These are phyloP conservation scores for Xanthorhoe spadicearia DNA, from an alignment of 2,888 invertebrate genomes.

Conservation along the genomic window DNA sequence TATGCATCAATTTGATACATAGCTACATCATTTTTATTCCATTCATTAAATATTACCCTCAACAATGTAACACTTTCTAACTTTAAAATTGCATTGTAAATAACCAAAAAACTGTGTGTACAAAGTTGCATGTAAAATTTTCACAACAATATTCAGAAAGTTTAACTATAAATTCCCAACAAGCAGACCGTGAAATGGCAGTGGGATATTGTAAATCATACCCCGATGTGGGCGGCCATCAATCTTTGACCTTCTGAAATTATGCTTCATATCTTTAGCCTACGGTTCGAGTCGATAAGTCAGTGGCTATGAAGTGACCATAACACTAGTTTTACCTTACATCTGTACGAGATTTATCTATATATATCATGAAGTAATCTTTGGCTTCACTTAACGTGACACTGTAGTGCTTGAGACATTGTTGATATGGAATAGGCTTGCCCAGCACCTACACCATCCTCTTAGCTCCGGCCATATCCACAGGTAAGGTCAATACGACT, in stretches of 20 bases:
- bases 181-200: constrained; percentile 50
- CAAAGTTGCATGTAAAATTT: background rate
- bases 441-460: too few relatives aligned
- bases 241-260: constrained; percentile 54
- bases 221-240: constrained; percentile 52
- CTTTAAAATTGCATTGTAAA: background rate
- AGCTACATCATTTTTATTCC: too few relatives aligned
- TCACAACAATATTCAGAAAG: constrained; percentile 21
- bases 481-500: too few relatives aligned
- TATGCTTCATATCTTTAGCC: constrained; percentile 42
- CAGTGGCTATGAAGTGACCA: constrained; percentile 17
- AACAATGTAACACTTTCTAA: too few relatives aligned
- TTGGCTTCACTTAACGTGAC: too few relatives aligned
- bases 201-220: constrained; percentile 54
- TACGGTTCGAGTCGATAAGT: constrained; percentile 40
- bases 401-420: too few relatives aligned
- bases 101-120: background rate
- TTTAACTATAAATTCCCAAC: constrained; percentile 50
- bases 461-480: too few relatives aligned
- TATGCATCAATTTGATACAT: too few relatives aligned
- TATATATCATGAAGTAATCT: too few relatives aligned
- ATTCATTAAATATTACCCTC: too few relatives aligned
- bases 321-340: background rate
- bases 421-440: too few relatives aligned
- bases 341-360: too few relatives aligned